These are phyloP conservation scores for Umimayanthus chanpuru DNA, from an alignment of 92 coral and sea anemone genomes.

Conservation along the genomic window DNA sequence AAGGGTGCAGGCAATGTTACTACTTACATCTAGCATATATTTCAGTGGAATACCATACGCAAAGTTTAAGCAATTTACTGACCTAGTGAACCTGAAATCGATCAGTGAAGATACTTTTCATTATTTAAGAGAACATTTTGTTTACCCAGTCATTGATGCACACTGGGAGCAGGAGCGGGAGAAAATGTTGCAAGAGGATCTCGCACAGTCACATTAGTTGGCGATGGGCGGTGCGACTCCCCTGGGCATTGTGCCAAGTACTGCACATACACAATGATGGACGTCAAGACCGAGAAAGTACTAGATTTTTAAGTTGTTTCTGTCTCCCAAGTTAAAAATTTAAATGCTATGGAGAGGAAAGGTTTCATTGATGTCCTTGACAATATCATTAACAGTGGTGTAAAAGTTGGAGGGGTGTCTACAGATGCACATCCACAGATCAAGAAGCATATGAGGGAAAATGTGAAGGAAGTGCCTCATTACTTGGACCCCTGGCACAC, in stretches of 20 bases:
- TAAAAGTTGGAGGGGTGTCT: neutral
- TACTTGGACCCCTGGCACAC: too few relatives aligned
- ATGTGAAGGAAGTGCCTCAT: too few relatives aligned
- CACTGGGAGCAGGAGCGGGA: conserved; percentile 41
- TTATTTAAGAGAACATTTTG: conserved; percentile 36
- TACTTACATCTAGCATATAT: too few relatives aligned
- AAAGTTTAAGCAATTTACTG: conserved; percentile 42
- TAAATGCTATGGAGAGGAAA: conserved; percentile 59
- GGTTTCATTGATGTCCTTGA: conserved; percentile 35
- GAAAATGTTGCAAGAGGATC: conserved; percentile 3
- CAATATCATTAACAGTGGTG: neutral
- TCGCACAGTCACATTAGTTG: conserved; percentile 36
- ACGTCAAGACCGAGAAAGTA: conserved; percentile 44
- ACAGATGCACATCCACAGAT: neutral
- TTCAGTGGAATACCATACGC: conserved; percentile 11
- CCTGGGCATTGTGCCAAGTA: conserved; percentile 50
- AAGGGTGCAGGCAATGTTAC: too few relatives aligned
- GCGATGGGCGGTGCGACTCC: conserved; percentile 44
- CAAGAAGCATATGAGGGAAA: too few relatives aligned
- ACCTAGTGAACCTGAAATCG: conserved; percentile 39
- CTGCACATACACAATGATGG: conserved; percentile 51
- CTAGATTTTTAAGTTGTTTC: conserved; percentile 46
- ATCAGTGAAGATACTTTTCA: conserved; percentile 14
- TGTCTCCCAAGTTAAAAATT: conserved; percentile 40
- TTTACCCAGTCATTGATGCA: conserved; percentile 42